These are phyloP conservation scores for Tetraodon nigroviridis DNA, from an alignment of 2,113 vertebrate genomes.

Conservation along the genomic window DNA sequence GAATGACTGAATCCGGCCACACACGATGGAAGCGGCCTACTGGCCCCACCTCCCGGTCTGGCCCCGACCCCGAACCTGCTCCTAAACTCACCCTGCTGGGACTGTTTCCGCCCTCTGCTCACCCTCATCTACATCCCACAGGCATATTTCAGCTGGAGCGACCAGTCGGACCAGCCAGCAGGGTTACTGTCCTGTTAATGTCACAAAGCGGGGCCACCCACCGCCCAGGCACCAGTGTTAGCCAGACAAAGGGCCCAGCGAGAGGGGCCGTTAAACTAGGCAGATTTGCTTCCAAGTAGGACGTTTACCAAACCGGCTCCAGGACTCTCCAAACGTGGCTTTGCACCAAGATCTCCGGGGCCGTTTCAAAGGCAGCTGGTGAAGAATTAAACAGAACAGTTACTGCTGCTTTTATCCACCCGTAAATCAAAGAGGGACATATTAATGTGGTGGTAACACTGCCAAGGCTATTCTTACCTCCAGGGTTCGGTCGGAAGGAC, in stretches of 20 bases:
- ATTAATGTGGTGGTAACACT: slow-evolving; percentile 5
- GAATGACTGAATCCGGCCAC: neutral
- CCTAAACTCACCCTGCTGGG: slow-evolving; percentile 27
- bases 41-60: slow-evolving; percentile 14
- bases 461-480: neutral
- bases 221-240: slow-evolving; percentile 32
- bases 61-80: slow-evolving; percentile 5
- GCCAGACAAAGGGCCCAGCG: slow-evolving; percentile 21
- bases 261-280: slow-evolving; percentile 25
- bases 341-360: slow-evolving; percentile 1
- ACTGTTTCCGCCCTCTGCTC: slow-evolving; percentile 20
- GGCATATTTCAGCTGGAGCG: slow-evolving; percentile 47
- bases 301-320: slow-evolving; percentile 18
- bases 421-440: slow-evolving; percentile 24
- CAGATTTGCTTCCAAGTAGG: slow-evolving; percentile 26
- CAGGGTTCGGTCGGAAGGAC: neutral
- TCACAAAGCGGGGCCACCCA: slow-evolving; percentile 23
- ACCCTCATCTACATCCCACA: slow-evolving; percentile 12
- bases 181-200: slow-evolving; percentile 44
- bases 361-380: neutral
- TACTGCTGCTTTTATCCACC: slow-evolving; percentile 3
- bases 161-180: slow-evolving; percentile 37
- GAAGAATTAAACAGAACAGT: too few species aligned
- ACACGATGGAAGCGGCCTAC: neutral
- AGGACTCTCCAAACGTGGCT: too few species aligned